Base-by-base conservation (phyloP, 1,140 invertebrate genomes). In the Drosophila carrolli region DNA sequence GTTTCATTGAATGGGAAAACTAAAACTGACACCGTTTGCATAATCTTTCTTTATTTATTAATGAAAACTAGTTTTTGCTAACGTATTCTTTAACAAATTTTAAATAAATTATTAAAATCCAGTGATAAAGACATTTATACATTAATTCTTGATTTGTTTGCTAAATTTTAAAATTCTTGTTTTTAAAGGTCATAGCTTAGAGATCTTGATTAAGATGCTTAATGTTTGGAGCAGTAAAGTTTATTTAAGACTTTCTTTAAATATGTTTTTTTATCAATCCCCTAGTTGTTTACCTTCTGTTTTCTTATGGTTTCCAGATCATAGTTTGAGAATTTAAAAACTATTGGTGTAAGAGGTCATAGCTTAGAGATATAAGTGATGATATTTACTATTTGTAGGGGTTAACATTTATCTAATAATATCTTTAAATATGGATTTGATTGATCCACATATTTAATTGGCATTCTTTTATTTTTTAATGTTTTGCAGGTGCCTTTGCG, bases 401-500 rank as follows among this genome's bases (percentile, higher is more conserved):
- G 2, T 4, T 19, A 19, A 1, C 19, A 19, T 23, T 23, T 4
- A 23, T 23, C 2, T 4, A 0, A 4, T 23, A 23, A 1, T 43
- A 7, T 29, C 2, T n/a, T 29, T 35, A n/a, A 46, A n/a, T 35
- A 19, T 37, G 2, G 11, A 44, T 48, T 5, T n/a, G 29, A 48
- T 10, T n/a, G 5, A n/a, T 8, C 9, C 1, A 8, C 6, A n/a
- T 5, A 1, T 10, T 27, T 8, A 9, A 9, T 37, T 55, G 8
- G 16, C 16, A 16, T 16, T 16, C 16, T 16, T 16, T 16, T 16
- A 16, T 16, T 16, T 16, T 16, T 1, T 16, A 16, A 16, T 16
- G 16, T 16, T 38, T 53, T 56, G 0, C 61, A 92, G 91, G 77
- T 92, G 88, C 73, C 75, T 91, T 16, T 58, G 74, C 43, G 73